A percentile compares a stretch with the other conserved stretches of the same genome.
Conservation (phyloP, 2,113 vertebrate genomes). For the Zosterops hypoxanthus region DNA sequence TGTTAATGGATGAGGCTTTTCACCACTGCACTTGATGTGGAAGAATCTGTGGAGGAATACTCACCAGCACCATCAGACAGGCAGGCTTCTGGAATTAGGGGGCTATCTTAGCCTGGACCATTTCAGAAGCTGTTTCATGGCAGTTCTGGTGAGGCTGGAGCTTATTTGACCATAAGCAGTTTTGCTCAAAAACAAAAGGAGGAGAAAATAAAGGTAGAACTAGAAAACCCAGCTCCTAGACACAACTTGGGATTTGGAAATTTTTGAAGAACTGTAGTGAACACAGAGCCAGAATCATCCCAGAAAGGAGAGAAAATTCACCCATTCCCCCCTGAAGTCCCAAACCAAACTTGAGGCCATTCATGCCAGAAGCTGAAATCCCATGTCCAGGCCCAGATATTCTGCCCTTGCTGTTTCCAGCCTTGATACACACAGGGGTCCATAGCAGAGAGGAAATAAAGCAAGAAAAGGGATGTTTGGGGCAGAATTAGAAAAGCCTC, state of each 20-base stretch:
- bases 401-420: background rate
- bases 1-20: background rate
- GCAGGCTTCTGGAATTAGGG: background rate
- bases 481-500: background rate
- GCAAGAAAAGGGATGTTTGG: background rate
- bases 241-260: background rate
- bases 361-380: background rate
- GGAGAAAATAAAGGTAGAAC: background rate
- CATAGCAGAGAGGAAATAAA: background rate
- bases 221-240: background rate
- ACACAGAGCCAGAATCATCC: background rate
- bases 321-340: background rate
- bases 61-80: background rate
- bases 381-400: background rate
- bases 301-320: background rate
- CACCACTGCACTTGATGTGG: background rate
- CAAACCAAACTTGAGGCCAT: background rate
- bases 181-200: background rate
- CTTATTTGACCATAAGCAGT: background rate
- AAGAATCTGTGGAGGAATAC: background rate
- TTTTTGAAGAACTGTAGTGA: background rate
- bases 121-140: constrained; percentile 29
- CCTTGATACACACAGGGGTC: background rate
- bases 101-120: background rate
- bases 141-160: background rate